Conservation (phyloP, 1,140 invertebrate species). For the Cecropterus lyciades region DNA sequence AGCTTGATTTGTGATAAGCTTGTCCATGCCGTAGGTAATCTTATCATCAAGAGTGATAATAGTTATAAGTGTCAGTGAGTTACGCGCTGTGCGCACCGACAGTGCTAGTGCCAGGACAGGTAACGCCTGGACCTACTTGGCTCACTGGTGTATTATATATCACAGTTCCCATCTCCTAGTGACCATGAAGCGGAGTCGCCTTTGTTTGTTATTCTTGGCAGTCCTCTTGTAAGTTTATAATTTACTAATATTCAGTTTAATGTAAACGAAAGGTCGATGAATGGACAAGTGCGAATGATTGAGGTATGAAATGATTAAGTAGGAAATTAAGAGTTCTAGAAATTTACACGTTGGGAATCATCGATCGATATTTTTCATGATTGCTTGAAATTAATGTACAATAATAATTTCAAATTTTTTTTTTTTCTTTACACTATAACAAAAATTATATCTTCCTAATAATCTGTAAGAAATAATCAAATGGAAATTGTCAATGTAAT, state of each 20-base stretch:
- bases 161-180: slow-evolving; percentile 39
- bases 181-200: slow-evolving; percentile 61
- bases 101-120: slow-evolving; percentile 65
- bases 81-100: slow-evolving; percentile 63
- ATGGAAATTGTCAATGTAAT: too few species aligned
- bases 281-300: too few species aligned
- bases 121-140: slow-evolving; percentile 55
- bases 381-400: too few species aligned
- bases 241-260: slow-evolving; percentile 6
- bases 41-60: slow-evolving; percentile 80
- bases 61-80: slow-evolving; percentile 83
- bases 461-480: too few species aligned
- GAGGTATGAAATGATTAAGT: too few species aligned
- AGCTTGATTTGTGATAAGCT: slow-evolving; percentile 79
- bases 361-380: too few species aligned
- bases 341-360: too few species aligned
- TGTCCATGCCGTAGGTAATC: slow-evolving; percentile 73
- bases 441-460: too few species aligned
- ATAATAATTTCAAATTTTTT: too few species aligned
- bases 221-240: slow-evolving; percentile 67
- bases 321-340: too few species aligned
- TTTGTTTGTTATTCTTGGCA: slow-evolving; percentile 55
- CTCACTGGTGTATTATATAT: slow-evolving; percentile 21
- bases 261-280: too few species aligned
- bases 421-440: too few species aligned